Conservation (phyloP, 2,888 invertebrate genomes). For the Omphaloscelis lunosa region DNA sequence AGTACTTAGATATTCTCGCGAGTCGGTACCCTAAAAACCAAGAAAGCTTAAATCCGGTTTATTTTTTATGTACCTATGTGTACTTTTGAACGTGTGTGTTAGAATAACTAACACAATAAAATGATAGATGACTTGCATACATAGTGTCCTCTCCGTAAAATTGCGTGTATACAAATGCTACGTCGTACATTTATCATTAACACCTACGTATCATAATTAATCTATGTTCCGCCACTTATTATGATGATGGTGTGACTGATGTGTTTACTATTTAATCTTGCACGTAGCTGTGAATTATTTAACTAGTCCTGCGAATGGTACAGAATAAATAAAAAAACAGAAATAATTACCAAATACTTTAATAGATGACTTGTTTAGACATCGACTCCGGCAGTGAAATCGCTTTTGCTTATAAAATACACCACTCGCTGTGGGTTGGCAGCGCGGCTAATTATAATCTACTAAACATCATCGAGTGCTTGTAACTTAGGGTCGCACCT, state of each 20-base stretch:
- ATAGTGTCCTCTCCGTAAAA: constrained; percentile 14
- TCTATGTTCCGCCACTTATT: constrained; percentile 49
- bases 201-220: constrained; percentile 60
- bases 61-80: neutral
- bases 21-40: neutral
- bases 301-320: constrained; percentile 10
- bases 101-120: constrained; percentile 1
- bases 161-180: constrained; percentile 10
- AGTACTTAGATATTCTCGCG: neutral
- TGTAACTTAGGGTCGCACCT: constrained; percentile 87
- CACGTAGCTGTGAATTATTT: constrained; percentile 40
- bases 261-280: constrained; percentile 56
- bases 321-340: constrained; percentile 3
- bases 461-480: constrained; percentile 89
- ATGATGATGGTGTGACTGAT: constrained; percentile 42
- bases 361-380: neutral
- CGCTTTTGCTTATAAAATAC: constrained; percentile 69
- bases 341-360: neutral
- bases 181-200: constrained; percentile 49
- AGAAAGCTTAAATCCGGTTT: neutral
- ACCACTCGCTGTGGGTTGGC: constrained; percentile 76
- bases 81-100: neutral
- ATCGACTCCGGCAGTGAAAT: neutral
- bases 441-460: constrained; percentile 90
- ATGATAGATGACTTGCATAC: constrained; percentile 4